Conservation (phyloP, 2,113 vertebrate genomes). For the Micronycteris hirsuta region DNA sequence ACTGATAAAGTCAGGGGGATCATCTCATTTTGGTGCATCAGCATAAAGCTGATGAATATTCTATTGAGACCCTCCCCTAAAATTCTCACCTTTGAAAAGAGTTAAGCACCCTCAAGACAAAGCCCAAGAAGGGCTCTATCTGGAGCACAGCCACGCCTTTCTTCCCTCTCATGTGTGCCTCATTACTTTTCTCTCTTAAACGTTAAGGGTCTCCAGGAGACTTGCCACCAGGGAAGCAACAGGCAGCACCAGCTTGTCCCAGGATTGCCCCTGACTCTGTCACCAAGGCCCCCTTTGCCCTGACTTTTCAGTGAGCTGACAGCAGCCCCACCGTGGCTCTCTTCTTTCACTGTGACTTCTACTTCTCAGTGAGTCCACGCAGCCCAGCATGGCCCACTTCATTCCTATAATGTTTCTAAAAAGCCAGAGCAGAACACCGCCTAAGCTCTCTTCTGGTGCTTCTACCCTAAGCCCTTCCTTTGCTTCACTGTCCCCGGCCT, state of each 20-base stretch:
- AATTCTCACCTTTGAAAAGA: neutral
- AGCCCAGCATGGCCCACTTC: neutral
- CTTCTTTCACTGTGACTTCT: neutral
- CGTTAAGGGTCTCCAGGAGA: neutral
- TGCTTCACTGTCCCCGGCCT: neutral
- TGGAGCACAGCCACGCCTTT: neutral
- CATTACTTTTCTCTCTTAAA: neutral
- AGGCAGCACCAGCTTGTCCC: neutral
- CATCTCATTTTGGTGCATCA: neutral
- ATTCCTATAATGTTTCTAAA: neutral
- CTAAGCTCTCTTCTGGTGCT: neutral
- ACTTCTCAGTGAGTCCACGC: too few relatives aligned
- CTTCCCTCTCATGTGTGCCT: neutral
- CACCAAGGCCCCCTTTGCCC: neutral
- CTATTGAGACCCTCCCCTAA: neutral
- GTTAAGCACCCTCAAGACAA: neutral
- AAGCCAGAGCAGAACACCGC: neutral
- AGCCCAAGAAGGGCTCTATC: neutral
- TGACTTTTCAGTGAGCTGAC: too few relatives aligned
- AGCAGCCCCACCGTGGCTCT: neutral
- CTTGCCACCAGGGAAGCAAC: neutral
- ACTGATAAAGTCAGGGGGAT: neutral
- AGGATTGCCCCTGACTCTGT: neutral
- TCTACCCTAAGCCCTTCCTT: neutral
- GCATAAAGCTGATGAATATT: neutral